These are phyloP conservation scores for Hozukius guyotensis DNA, from an alignment of 2,797 vertebrate species.

Conservation along the genomic window DNA sequence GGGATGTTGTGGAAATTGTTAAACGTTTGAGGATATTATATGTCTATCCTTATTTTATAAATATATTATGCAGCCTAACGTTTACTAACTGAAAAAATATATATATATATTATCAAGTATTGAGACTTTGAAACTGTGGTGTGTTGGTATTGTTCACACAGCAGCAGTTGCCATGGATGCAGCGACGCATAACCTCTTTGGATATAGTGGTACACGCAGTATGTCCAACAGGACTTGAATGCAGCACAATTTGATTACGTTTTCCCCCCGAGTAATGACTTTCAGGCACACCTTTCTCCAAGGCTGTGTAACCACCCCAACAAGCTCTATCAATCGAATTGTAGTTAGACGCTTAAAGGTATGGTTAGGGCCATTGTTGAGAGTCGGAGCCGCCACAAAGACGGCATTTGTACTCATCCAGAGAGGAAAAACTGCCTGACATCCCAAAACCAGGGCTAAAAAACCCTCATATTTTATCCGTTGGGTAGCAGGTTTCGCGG, in stretches of 20 bases:
- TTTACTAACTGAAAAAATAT: background rate
- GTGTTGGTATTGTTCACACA: background rate
- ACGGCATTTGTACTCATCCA: accelerated
- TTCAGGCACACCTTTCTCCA: background rate
- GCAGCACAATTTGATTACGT: background rate
- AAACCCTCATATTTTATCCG: accelerated
- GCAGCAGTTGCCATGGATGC: background rate
- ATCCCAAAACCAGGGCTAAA: background rate
- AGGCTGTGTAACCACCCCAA: accelerated
- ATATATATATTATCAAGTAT: background rate
- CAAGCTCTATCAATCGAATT: accelerated
- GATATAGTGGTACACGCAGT: too few relatives aligned
- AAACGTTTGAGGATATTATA: background rate
- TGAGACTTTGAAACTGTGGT: background rate
- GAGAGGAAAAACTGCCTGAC: background rate
- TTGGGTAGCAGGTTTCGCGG: constrained; percentile 67
- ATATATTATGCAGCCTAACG: background rate
- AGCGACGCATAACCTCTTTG: background rate
- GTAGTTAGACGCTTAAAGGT: accelerated
- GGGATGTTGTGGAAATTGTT: accelerated
- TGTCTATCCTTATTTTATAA: background rate
- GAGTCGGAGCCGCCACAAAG: accelerated
- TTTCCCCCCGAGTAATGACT: background rate
- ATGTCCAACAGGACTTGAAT: background rate
- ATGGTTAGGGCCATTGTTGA: accelerated